A percentile compares a stretch with the other conserved stretches of the same genome.
Evolutionary conservation across 2,888 invertebrate species (phyloP).

Genomic region (Lumbricus terrestris): DNA sequence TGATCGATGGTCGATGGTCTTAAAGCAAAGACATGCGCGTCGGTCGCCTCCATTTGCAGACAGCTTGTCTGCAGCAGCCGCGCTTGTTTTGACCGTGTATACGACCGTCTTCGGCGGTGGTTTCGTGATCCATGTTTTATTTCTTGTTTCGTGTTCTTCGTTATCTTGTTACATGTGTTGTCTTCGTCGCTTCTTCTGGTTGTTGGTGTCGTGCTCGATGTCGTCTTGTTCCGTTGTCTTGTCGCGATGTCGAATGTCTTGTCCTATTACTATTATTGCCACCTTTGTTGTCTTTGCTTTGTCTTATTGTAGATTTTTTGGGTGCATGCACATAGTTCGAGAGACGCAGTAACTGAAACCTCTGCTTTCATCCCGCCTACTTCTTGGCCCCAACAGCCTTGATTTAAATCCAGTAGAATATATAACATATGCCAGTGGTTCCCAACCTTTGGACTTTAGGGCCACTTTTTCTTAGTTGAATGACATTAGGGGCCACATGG

Average conservation of each 20-base stretch:
- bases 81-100: no score
- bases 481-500: no score
- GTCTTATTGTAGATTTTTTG: no score
- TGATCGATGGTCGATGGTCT: background rate
- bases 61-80: no score
- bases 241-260: background rate
- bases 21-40: background rate
- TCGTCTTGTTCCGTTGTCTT: background rate
- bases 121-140: background rate
- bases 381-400: no score
- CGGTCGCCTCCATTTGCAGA: background rate
- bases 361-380: no score
- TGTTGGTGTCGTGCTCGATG: background rate
- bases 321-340: no score
- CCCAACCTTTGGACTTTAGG: no score
- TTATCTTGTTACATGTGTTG: background rate
- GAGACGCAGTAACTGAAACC: no score
- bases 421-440: no score
- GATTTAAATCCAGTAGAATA: no score
- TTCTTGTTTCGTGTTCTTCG: background rate
- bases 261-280: background rate
- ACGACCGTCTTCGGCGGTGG: background rate
- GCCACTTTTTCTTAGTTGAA: no score
- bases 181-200: background rate
- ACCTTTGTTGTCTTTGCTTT: background rate